Base-by-base conservation (phyloP, 2,888 invertebrate species). In the Lepidonotus clava region DNA sequence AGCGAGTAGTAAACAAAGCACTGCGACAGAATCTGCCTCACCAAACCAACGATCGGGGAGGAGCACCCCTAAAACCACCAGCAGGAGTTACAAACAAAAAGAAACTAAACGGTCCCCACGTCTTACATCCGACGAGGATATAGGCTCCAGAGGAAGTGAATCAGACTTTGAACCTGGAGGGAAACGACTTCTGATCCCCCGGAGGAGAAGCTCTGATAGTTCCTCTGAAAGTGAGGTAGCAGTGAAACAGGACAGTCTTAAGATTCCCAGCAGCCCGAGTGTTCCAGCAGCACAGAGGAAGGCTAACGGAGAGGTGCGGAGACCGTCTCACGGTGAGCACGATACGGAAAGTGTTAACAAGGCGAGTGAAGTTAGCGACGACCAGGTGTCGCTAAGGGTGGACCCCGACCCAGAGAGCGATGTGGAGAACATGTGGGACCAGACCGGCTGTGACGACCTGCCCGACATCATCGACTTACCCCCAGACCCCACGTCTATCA, bases 201-300 rank as follows among this genome's bases (percentile, higher is more conserved):
- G 86, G 38, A 77, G 86, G 36, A 41, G 86, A 5, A 86, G 86
- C 61, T 38, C 66, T 80, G 86, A 86, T 41, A 86, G 86, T 40
- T 86, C 86, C 0, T 86, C 86, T n/a, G 40, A 38, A 18, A 34
- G 38, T 51, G 86, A 77, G 24, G 46, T 56, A 2, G 6, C 56
- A n/a, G 32, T 41, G 18, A 46, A 4, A 1, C 80, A 46, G 46
- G 38, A 24, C 2, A 14, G 14, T 14, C 28, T 18, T 36, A 71
- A 36, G 38, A 4, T 36, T 8, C 71, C 18, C 18, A 5, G 1
- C 38, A 36, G 11, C 71, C 71, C 11, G n/a, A n/a, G n/a, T n/a
- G n/a, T n/a, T n/a, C n/a, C n/a, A n/a, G n/a, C n/a, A 51, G 21
- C 11, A 24, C 46, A 11, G 8, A 46, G 18, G 36, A 83, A 83